These are phyloP conservation scores for Antechinus stuartii DNA, from an alignment of 2,113 vertebrate genomes.

Conservation along the genomic window DNA sequence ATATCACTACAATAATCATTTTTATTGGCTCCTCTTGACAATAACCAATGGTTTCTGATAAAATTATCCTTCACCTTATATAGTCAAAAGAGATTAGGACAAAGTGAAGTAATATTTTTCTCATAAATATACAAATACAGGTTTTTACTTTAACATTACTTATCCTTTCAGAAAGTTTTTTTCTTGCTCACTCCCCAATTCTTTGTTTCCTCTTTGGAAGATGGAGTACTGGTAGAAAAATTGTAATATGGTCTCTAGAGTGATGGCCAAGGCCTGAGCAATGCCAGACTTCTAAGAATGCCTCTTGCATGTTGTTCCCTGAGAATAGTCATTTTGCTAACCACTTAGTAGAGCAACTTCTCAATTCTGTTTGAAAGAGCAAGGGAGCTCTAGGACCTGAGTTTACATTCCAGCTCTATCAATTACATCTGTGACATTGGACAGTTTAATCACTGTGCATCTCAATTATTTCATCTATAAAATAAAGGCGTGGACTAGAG, in stretches of 20 bases:
- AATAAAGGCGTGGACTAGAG: too few species aligned
- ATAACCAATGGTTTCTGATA: slow-evolving; percentile 38
- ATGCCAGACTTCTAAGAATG: neutral
- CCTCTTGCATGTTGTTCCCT: neutral
- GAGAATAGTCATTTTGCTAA: neutral
- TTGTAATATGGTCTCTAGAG: neutral
- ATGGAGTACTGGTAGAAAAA: neutral
- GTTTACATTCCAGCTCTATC: too few species aligned
- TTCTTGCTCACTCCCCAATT: slow-evolving; percentile 20
- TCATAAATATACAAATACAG: neutral
- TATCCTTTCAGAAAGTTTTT: slow-evolving; percentile 19
- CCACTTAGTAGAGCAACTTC: neutral
- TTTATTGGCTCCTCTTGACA: slow-evolving; percentile 70
- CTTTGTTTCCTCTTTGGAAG: neutral
- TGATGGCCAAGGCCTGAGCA: neutral
- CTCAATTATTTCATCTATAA: neutral
- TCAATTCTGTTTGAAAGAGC: neutral
- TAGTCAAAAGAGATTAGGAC: slow-evolving; percentile 4
- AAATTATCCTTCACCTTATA: slow-evolving; percentile 60
- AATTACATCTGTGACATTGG: neutral
- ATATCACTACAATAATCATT: slow-evolving; percentile 65
- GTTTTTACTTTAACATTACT: neutral
- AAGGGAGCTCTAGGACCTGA: neutral
- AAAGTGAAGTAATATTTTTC: slow-evolving; percentile 10
- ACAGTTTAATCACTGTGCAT: neutral